phyloP scores from a whole-genome alignment of 2,888 invertebrate genomes.

The Drosophila pullipes region DNA sequence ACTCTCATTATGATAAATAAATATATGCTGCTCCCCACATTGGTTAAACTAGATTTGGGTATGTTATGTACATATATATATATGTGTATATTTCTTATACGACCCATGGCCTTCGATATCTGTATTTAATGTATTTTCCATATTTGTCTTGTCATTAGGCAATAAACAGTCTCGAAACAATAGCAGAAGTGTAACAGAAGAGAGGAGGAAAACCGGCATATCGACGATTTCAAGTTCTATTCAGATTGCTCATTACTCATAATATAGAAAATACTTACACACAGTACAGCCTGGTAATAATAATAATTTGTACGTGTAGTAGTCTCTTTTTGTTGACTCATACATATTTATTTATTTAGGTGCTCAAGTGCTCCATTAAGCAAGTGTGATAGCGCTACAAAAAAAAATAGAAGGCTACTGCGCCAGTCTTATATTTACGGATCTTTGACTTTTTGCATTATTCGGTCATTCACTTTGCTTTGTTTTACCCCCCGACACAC shows the following conservation, averaged over 20 bases:
- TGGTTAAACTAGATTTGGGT: constrained; percentile 65
- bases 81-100: constrained; percentile 1
- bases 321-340: constrained; percentile 28
- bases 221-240: constrained; percentile 52
- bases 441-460: constrained; percentile 55
- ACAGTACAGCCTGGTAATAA: constrained; percentile 31
- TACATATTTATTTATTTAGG: background rate
- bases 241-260: constrained; percentile 74
- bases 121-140: constrained; percentile 45
- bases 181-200: constrained; percentile 28
- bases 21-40: constrained; percentile 51
- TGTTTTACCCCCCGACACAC: constrained; percentile 42
- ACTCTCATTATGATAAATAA: constrained; percentile 49
- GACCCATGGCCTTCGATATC: constrained; percentile 19
- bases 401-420: constrained; percentile 7
- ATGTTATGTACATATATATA: constrained; percentile 3
- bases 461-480: constrained; percentile 74
- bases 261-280: constrained; percentile 46
- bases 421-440: constrained; percentile 32
- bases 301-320: constrained; percentile 31
- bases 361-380: constrained; percentile 22
- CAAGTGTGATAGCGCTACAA: constrained; percentile 21
- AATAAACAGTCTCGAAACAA: constrained; percentile 20
- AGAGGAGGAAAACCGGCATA: constrained; percentile 9
- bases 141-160: constrained; percentile 39